A percentile compares a stretch with the other conserved stretches of the same genome.
Conservation (phyloP, 2,888 invertebrate species). For the Phragmatobia fuliginosa region DNA sequence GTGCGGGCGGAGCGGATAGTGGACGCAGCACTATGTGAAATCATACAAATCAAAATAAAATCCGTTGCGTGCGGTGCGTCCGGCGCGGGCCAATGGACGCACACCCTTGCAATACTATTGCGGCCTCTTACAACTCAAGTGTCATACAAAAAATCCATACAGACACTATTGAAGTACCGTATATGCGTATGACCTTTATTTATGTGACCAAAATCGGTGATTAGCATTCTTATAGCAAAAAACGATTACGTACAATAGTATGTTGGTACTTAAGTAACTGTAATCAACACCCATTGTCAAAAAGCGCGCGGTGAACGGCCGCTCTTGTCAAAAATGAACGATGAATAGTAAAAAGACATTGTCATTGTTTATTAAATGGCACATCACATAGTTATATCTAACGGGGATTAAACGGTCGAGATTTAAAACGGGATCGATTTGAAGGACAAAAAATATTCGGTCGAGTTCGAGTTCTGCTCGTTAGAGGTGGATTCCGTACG, state of each 20-base stretch:
- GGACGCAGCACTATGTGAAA: too few relatives aligned
- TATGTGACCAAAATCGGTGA: slow-evolving; percentile 3
- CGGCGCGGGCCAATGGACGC: too few relatives aligned
- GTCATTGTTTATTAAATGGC: slow-evolving; percentile 15
- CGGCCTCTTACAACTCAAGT: too few relatives aligned
- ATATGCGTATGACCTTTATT: neutral
- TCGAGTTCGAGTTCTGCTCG: neutral
- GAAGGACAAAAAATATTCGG: slow-evolving; percentile 34
- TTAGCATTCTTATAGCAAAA: neutral
- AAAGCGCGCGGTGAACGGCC: slow-evolving; percentile 29
- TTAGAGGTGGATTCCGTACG: neutral
- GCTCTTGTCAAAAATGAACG: slow-evolving; percentile 41
- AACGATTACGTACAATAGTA: slow-evolving; percentile 2
- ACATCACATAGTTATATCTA: slow-evolving; percentile 10
- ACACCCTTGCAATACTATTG: too few relatives aligned
- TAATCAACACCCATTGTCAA: slow-evolving; percentile 39
- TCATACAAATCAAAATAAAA: too few relatives aligned
- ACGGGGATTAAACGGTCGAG: slow-evolving; percentile 19
- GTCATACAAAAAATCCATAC: too few relatives aligned
- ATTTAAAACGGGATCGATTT: slow-evolving; percentile 43
- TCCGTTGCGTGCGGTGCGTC: too few relatives aligned
- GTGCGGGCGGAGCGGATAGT: too few relatives aligned
- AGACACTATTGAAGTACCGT: neutral
- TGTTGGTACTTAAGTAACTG: slow-evolving; percentile 36
- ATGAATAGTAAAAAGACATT: slow-evolving; percentile 7